Evolutionary conservation across 2,888 invertebrate species (phyloP), one percentile per base, ranked within the genome.

Genomic region (Myopa tessellatipennis): DNA sequence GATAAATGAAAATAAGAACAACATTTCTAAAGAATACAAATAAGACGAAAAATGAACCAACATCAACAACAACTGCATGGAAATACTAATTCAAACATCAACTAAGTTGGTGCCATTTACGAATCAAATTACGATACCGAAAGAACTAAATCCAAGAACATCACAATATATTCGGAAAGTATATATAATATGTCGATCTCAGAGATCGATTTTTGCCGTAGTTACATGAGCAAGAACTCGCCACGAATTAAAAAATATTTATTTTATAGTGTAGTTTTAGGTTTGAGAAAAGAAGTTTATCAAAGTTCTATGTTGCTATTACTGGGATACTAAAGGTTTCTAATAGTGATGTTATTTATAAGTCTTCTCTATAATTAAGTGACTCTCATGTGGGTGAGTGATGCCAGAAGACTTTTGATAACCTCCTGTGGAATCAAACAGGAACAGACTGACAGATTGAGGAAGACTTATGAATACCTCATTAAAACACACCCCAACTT

Each of bases 241-340:
- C 63, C 73, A 73, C 73, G 73, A 73, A 50, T 73, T 73, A 45
- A 10, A 10, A 10, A 50, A 73, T 73, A 63, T 2, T 26, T 2
- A 26, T 73, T 73, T 73, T 61, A 73, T 34, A 50, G 50, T 45
- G 60, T 63, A 73, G 61, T 45, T 50, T 14, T 50, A 45, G 40
- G 58, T 45, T 55, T 52, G 0, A 50, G 6, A 40, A 14, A 12
- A 8, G 40, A 55, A 26, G 26, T 26, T 26, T 26, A 26, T 1
- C 26, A 26, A 26, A 26, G n/a, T 40, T 38, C 50, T 8, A 8
- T 8, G 50, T 1, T 14, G 14, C 50, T 12, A 50, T 50, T 50
- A 50, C 50, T 6, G 50, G 50, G 7, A 50, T 12, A 50, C n/a
- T 26, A 26, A 26, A 26, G 26, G 26, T 26, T 26, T 26, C 26